These are phyloP conservation scores for Oncorhynchus clarkii DNA, from an alignment of 2,113 vertebrate species.

Conservation along the genomic window DNA sequence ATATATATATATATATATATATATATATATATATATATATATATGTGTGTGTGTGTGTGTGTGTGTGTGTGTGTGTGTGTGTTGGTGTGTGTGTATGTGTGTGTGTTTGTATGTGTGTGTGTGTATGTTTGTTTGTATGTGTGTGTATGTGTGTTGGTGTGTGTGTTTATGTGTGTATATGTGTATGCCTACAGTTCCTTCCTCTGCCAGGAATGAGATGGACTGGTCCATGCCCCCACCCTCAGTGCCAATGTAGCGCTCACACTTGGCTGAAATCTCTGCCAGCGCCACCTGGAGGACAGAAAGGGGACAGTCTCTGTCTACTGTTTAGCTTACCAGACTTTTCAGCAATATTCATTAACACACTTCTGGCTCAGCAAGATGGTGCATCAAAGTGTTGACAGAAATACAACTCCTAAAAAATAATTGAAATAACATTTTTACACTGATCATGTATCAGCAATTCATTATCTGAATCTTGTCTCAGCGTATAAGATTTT, in stretches of 20 bases:
- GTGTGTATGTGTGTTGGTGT: not conserved
- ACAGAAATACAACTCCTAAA: not conserved
- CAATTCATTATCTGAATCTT: too few species aligned
- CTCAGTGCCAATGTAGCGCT: constrained; percentile 93
- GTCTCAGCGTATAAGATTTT: not conserved
- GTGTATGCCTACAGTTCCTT: constrained; percentile 82
- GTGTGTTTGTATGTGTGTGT: rapidly evolving
- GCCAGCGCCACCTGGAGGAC: constrained; percentile 81
- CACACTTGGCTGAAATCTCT: constrained; percentile 89
- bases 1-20: too few species aligned
- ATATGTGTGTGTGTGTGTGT: too few species aligned
- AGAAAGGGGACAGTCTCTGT: not conserved
- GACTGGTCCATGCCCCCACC: constrained; percentile 99
- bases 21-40: too few species aligned
- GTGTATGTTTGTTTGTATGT: too few species aligned
- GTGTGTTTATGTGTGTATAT: constrained; percentile 62
- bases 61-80: too few species aligned
- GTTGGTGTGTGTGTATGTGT: rapidly evolving
- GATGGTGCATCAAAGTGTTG: not conserved
- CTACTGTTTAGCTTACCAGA: too few species aligned
- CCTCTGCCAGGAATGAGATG: constrained; percentile 94
- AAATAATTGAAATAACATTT: too few species aligned
- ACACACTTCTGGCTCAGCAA: too few species aligned
- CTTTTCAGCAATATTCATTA: too few species aligned
- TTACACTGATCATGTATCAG: too few species aligned